A percentile compares a stretch with the other conserved stretches of the same genome.
Evolutionary conservation across 2,888 invertebrate genomes (phyloP).

Genomic region (Eupithecia vulgata): DNA sequence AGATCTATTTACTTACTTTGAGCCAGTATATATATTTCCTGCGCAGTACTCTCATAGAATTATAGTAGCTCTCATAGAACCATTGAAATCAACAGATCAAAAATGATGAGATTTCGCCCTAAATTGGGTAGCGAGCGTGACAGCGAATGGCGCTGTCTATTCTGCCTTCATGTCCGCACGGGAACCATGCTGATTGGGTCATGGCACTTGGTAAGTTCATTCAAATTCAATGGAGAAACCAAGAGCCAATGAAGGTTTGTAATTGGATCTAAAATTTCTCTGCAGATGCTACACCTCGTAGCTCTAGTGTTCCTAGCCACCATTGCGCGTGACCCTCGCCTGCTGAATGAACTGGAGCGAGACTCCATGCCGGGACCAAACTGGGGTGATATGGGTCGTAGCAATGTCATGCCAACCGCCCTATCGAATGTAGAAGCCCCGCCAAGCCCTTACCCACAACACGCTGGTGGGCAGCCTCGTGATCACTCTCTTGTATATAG

Average conservation of each 20-base stretch:
- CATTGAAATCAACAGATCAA: slow-evolving; percentile 20
- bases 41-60: neutral
- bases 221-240: neutral
- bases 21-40: neutral
- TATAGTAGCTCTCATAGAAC: slow-evolving; percentile 1
- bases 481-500: slow-evolving; percentile 88
- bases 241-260: neutral
- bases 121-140: slow-evolving; percentile 86
- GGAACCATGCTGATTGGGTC: slow-evolving; percentile 91
- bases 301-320: slow-evolving; percentile 90
- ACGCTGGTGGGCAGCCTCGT: slow-evolving; percentile 69
- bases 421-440: slow-evolving; percentile 87
- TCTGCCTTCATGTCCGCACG: slow-evolving; percentile 92
- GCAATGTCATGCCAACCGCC: slow-evolving; percentile 86
- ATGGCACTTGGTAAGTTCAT: slow-evolving; percentile 90
- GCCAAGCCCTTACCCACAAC: slow-evolving; percentile 80
- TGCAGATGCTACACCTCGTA: slow-evolving; percentile 89
- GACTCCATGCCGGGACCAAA: slow-evolving; percentile 74
- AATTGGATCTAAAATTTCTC: slow-evolving; percentile 10
- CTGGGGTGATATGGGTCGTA: slow-evolving; percentile 70
- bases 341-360: slow-evolving; percentile 85
- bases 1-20: neutral
- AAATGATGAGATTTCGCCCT: slow-evolving; percentile 85
- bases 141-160: slow-evolving; percentile 91
- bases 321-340: slow-evolving; percentile 88